phyloP scores from a whole-genome alignment of 1,140 invertebrate species.

The Drosophila repleta region DNA sequence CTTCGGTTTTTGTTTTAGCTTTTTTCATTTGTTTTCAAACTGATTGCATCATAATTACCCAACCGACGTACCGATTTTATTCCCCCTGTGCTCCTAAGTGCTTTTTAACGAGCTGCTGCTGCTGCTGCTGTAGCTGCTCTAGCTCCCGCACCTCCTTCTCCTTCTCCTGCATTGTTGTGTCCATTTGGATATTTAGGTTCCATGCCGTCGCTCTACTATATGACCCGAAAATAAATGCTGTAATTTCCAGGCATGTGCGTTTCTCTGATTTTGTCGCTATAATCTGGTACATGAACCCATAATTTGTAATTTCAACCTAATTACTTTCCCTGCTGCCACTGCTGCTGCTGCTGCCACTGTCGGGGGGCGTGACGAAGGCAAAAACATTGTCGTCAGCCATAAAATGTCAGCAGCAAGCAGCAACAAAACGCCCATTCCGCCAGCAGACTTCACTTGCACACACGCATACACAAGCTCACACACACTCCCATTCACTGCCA shows the following conservation, averaged over 20 bases:
- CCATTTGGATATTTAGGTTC: conserved; percentile 42
- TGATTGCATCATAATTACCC: conserved; percentile 80
- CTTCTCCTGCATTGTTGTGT: conserved; percentile 27
- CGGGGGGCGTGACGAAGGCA: conserved; percentile 22
- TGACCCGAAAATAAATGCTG: conserved; percentile 47
- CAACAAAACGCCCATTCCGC: conserved; percentile 68
- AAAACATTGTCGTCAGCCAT: conserved; percentile 70
- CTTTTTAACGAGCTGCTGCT: conserved; percentile 74
- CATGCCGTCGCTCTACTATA: conserved; percentile 22
- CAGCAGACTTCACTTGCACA: conserved; percentile 39
- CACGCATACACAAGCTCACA: conserved; percentile 23
- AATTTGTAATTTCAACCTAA: conserved; percentile 82
- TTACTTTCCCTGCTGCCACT: conserved; percentile 54
- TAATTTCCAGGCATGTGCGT: conserved; percentile 53
- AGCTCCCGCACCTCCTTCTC: not conserved
- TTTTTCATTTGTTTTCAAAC: conserved; percentile 51
- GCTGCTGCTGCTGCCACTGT: not conserved
- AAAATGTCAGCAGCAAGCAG: conserved; percentile 72
- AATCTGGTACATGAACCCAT: conserved; percentile 77
- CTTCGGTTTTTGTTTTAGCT: conserved; percentile 28
- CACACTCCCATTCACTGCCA: conserved; percentile 5
- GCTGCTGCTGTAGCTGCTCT: conserved; percentile 5
- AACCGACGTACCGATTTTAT: conserved; percentile 41
- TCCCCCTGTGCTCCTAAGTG: conserved; percentile 55
- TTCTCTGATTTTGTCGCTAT: conserved; percentile 72